Conservation (phyloP, 2,797 vertebrate genomes). For the Halcyon leucocephala region DNA sequence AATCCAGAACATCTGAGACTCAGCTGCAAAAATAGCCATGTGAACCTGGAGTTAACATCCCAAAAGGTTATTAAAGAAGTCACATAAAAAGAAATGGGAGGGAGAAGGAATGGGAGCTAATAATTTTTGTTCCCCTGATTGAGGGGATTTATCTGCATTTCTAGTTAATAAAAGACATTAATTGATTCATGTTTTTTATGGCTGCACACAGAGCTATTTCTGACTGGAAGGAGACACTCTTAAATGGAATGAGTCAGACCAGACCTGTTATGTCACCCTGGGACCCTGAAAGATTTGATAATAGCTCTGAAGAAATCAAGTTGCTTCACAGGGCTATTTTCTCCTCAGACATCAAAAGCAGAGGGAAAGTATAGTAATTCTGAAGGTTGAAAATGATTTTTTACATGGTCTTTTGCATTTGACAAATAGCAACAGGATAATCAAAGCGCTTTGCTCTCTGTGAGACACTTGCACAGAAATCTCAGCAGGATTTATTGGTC, state of each 20-base stretch:
- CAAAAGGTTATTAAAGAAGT: not conserved
- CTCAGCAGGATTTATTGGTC: not conserved
- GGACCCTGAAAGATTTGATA: slow-evolving; percentile 54
- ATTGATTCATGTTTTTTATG: slow-evolving; percentile 45
- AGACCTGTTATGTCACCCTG: slow-evolving; percentile 60
- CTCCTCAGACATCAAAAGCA: slow-evolving; percentile 53
- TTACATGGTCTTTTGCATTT: slow-evolving; percentile 26
- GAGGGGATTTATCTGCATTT: slow-evolving; percentile 50
- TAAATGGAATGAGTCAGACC: slow-evolving; percentile 57
- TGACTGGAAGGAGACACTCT: slow-evolving; percentile 54
- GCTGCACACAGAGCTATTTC: slow-evolving; percentile 52
- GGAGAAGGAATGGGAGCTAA: not conserved
- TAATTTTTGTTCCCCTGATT: not conserved
- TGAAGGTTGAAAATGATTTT: slow-evolving; percentile 2
- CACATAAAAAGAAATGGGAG: not conserved
- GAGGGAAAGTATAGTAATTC: not conserved
- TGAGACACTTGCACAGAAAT: not conserved
- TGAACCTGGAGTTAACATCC: not conserved
- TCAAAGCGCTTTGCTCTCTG: slow-evolving; percentile 21
- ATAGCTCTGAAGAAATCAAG: slow-evolving; percentile 52
- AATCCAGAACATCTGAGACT: not conserved
- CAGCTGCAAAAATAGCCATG: not conserved
- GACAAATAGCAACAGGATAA: slow-evolving; percentile 34
- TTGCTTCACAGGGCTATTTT: slow-evolving; percentile 48
- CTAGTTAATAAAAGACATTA: slow-evolving; percentile 60